Percentiles rank a stretch among this genome's conserved stretches.
Conservation (phyloP, 2,888 invertebrate species). For the Patella ulyssiponensis region DNA sequence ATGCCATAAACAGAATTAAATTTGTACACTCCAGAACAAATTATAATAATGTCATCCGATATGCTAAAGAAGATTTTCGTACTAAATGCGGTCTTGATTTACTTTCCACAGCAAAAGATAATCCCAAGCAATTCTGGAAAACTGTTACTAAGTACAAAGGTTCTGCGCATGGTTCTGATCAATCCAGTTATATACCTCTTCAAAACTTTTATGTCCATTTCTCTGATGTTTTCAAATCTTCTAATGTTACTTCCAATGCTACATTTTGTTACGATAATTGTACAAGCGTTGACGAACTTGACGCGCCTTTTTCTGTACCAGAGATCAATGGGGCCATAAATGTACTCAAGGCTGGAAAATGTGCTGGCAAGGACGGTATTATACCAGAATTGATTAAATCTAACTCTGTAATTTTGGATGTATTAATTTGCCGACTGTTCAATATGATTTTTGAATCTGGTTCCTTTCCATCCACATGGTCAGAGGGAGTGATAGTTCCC, state of each 20-base stretch:
- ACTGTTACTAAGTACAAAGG: not conserved
- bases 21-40: slow-evolving; percentile 5
- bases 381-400: not conserved
- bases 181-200: not conserved
- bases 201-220: not conserved
- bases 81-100: not conserved
- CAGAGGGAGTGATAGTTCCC: too few relatives aligned
- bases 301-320: not conserved
- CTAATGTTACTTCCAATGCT: too few relatives aligned
- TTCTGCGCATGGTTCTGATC: not conserved
- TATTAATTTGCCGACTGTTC: too few relatives aligned
- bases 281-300: not conserved
- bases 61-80: not conserved
- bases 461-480: too few relatives aligned
- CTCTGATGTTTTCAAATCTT: not conserved
- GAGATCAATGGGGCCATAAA: not conserved
- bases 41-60: not conserved
- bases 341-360: not conserved
- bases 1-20: not conserved
- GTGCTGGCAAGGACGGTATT: not conserved
- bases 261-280: not conserved
- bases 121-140: not conserved
- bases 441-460: too few relatives aligned
- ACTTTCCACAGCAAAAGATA: not conserved
- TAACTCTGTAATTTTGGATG: not conserved